Base-by-base conservation (phyloP, 2,888 invertebrate species). In the Subacronicta megacephala region DNA sequence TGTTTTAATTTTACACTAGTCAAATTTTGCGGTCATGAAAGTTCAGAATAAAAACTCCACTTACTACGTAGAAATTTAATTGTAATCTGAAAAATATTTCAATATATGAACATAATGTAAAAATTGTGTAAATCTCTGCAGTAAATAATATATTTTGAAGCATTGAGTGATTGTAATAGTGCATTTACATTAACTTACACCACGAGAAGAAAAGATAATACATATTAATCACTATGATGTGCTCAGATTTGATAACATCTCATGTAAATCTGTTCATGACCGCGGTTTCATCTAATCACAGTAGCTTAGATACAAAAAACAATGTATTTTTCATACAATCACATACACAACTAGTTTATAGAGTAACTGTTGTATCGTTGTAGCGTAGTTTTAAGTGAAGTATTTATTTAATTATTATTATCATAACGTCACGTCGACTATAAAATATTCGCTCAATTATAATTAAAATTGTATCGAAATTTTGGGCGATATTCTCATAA, bases 1-100 rank as follows among this genome's bases (percentile, higher is more conserved):
- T 68, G 53, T 65, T 66, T 70, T 77, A 51, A 52, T 78, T 68
- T 70, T 57, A 75, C 70, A 61, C 81, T 81, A 81, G 81, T 81
- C 81, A 81, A 71, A 62, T 37, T 37, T 62, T 33, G 60, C 52
- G 65, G 71, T 69, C 70, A 53, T 50, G 45, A 7, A 29, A 42
- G 29, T 43, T 26, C 9, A 35, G 1, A 4, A 3, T 5, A 5
- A 31, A 3, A 23, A 23, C 7, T n/a, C n/a, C n/a, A n/a, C n/a
- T n/a, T n/a, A n/a, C n/a, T n/a, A n/a, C n/a, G n/a, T n/a, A n/a
- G n/a, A n/a, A n/a, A n/a, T n/a, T n/a, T n/a, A n/a, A n/a, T n/a
- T n/a, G n/a, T n/a, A n/a, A n/a, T n/a, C n/a, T n/a, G n/a, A n/a
- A n/a, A n/a, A n/a, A n/a, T n/a, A n/a, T n/a, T n/a, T n/a, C n/a